These are phyloP conservation scores for Rhagium mordax DNA, from an alignment of 2,888 invertebrate genomes.

Conservation along the genomic window DNA sequence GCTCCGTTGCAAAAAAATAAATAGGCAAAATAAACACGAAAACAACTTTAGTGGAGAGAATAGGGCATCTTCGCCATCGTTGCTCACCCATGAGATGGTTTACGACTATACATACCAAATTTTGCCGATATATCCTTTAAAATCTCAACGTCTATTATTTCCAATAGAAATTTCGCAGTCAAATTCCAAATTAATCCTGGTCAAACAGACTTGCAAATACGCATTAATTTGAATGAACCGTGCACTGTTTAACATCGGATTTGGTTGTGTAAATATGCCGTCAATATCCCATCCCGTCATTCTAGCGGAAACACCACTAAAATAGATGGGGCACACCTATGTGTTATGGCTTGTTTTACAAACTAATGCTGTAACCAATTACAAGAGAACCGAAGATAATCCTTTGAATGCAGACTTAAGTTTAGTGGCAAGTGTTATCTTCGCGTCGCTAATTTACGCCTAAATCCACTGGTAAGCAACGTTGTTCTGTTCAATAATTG, in stretches of 20 bases:
- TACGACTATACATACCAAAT: too few species aligned
- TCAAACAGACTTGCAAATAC: background rate
- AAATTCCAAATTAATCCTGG: background rate
- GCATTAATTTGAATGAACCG: background rate
- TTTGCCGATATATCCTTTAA: too few species aligned
- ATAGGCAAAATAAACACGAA: too few species aligned
- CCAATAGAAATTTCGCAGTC: background rate
- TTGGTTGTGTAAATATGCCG: background rate
- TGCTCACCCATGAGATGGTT: too few species aligned
- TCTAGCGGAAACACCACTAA: background rate
- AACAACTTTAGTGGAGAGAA: too few species aligned
- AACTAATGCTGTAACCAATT: background rate
- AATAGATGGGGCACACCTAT: background rate
- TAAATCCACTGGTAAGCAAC: background rate
- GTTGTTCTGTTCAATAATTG: background rate
- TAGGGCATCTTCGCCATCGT: too few species aligned
- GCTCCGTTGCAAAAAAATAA: too few species aligned
- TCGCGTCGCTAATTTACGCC: background rate
- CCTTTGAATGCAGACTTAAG: background rate
- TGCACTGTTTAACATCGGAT: background rate
- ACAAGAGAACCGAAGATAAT: background rate
- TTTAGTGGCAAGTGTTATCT: background rate
- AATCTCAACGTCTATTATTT: too few species aligned
- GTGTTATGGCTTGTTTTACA: background rate
- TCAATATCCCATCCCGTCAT: background rate